Evolutionary conservation across 2,797 vertebrate species (phyloP), one percentile per base, ranked within the genome.

Genomic region (Enteromius fasciolatus): DNA sequence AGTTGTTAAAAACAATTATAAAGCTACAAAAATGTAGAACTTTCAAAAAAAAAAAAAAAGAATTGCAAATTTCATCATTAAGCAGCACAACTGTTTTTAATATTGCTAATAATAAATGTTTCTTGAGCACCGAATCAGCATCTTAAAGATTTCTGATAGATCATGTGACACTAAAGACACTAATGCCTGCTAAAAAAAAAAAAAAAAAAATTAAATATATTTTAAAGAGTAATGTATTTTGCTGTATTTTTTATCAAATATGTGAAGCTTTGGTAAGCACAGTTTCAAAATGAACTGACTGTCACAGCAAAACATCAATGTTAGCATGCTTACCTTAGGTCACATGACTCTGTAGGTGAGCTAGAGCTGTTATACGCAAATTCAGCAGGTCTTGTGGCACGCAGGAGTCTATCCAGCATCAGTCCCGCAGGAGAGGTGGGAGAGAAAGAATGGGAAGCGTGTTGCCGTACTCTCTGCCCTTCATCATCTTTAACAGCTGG

Each of bases 321-420:
- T 57, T 48, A 36, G 33, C 41, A 76, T 18, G 54, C 25, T 82
- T 93, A 99, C 98, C 97, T 99, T 89, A 95, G 95, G 90, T 95
- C 96, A 84, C 93, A 95, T 78, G 92, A 87, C 63, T 94, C 95
- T 89, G 87, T 87, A 25, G 90, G 85, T 3, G 91, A 92, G 82
- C 89, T 90, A 54, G 90, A 87, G 31, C 91, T 92, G 57, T 90
- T 92, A 87, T 87, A 85, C 88, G 87, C 89, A 33, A 76, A 89
- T 77, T 87, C 91, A 0, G 83, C 90, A 0, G 86, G 86, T 81
- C 91, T 91, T 70, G 91, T 86, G 15, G 91, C 81, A 46, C 88
- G 86, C 84, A 84, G 92, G 5, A 94, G 87, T 75, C 91, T 92
- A 76, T 88, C 86, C 54, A 90, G 78, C 14, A 86, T 91, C 0